Conservation (phyloP, 2,113 vertebrate species). For the Labeo rohita region DNA sequence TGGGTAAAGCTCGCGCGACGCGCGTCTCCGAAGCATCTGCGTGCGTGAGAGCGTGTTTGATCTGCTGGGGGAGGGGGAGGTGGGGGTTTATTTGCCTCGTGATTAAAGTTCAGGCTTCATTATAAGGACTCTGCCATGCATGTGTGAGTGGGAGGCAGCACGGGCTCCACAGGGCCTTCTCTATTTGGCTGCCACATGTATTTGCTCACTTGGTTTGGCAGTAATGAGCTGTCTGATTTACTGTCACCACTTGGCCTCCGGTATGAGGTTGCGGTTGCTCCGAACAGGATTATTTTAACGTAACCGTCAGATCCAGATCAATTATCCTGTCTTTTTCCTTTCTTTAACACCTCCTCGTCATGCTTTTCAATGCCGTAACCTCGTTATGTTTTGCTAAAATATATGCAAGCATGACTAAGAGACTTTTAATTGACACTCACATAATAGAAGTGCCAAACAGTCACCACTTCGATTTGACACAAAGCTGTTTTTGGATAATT, state of each 20-base stretch:
- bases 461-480: background rate
- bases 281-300: conserved; percentile 18
- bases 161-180: conserved; percentile 61
- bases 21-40: conserved; percentile 16
- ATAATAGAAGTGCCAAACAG: conserved; percentile 35
- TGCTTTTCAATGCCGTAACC: conserved; percentile 17
- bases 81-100: conserved; percentile 67
- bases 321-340: conserved; percentile 27
- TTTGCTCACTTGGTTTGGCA: conserved; percentile 70
- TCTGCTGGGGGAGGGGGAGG: conserved; percentile 32
- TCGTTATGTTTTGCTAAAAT: conserved; percentile 1
- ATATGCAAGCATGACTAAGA: background rate
- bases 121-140: conserved; percentile 62
- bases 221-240: conserved; percentile 74
- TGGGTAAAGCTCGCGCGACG: conserved; percentile 68
- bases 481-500: conserved; percentile 12
- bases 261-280: conserved; percentile 7
- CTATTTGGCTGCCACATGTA: conserved; percentile 75
- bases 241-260: conserved; percentile 52
- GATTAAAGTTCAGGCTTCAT: conserved; percentile 77
- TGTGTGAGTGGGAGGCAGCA: conserved; percentile 56
- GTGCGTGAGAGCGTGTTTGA: conserved; percentile 37
- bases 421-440: conserved; percentile 33
- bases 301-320: conserved; percentile 21
- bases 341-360: background rate